Evolutionary conservation across 2,113 vertebrate genomes (phyloP).

Genomic region (Cisticola juncidis): DNA sequence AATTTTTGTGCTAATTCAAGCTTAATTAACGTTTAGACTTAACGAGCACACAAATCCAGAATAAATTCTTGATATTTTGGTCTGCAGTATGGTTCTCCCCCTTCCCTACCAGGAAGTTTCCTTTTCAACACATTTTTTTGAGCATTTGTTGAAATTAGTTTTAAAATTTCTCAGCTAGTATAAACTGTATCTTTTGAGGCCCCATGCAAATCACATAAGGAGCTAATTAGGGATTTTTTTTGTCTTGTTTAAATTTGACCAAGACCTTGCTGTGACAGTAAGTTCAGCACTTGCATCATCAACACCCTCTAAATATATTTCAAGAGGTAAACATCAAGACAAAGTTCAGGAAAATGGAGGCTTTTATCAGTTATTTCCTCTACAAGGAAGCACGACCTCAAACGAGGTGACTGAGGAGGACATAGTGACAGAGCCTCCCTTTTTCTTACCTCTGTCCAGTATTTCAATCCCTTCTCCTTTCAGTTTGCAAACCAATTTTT

Average conservation of each 20-base stretch:
- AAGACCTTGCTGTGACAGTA: not conserved
- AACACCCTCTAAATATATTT: not conserved
- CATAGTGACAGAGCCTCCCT: accelerated
- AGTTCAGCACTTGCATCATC: not conserved
- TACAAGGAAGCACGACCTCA: not conserved
- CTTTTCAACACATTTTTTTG: not conserved
- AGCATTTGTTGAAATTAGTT: not conserved
- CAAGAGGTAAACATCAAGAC: not conserved
- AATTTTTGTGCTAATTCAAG: not conserved
- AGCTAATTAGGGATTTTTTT: not conserved
- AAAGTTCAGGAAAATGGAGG: not conserved
- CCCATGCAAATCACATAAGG: not conserved
- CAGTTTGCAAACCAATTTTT: conserved; percentile 80
- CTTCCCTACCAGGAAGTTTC: not conserved
- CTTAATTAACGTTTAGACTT: not conserved
- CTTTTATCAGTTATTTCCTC: not conserved
- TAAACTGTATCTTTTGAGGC: not conserved
- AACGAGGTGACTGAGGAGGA: not conserved
- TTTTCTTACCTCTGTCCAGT: conserved; percentile 83
- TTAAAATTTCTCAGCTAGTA: not conserved
- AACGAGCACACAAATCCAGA: not conserved
- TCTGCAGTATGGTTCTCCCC: not conserved
- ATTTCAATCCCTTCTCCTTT: conserved; percentile 76
- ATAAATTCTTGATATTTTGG: not conserved
- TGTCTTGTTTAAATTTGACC: not conserved